These are phyloP conservation scores for Rhea americana DNA, from an alignment of 2,113 vertebrate genomes.

Conservation along the genomic window DNA sequence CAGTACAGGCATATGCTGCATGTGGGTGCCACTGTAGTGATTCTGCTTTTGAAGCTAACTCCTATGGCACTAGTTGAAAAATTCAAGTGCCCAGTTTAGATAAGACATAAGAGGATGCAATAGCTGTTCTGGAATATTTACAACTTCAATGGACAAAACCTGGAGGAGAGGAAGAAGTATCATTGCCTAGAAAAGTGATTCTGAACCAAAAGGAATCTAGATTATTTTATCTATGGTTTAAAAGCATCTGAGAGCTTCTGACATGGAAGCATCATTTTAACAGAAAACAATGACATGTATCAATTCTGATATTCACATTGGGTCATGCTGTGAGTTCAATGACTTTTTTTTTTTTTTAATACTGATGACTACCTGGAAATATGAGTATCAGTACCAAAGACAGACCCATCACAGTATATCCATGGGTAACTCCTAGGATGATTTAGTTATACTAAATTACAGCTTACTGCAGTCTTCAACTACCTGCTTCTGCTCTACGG, in stretches of 20 bases:
- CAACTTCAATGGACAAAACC: not conserved
- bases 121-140: not conserved
- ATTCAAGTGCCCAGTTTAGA: not conserved
- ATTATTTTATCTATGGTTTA: not conserved
- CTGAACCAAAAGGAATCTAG: not conserved
- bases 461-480: not conserved
- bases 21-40: not conserved
- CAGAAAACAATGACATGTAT: not conserved
- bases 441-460: not conserved
- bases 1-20: accelerated
- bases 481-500: not conserved
- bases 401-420: not conserved
- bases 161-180: not conserved
- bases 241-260: not conserved
- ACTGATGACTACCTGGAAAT: not conserved
- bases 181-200: not conserved
- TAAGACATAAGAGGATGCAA: not conserved
- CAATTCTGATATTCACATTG: not conserved
- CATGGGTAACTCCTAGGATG: not conserved
- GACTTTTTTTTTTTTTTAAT: not conserved
- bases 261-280: not conserved
- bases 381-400: not conserved
- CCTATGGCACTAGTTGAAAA: not conserved
- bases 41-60: not conserved
- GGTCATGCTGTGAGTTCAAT: not conserved